Evolutionary conservation across 2,888 invertebrate genomes (phyloP).

Genomic region (Heteromyza rotundicornis): DNA sequence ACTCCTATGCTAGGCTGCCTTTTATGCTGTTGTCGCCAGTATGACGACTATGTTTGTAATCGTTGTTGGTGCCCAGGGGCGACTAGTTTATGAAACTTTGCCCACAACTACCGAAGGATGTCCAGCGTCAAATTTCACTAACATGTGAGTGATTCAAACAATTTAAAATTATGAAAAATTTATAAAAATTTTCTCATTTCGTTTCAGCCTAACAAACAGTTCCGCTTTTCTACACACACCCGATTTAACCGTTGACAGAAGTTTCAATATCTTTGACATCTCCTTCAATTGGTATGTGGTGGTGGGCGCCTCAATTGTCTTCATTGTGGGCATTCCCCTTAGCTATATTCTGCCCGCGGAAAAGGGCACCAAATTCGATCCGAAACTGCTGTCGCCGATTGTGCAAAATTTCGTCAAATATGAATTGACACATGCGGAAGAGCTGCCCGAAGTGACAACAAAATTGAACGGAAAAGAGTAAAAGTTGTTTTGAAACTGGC

Average conservation of each 20-base stretch:
- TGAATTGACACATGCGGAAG: constrained; percentile 33
- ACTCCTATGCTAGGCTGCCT: constrained; percentile 41
- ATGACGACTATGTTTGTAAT: constrained; percentile 46
- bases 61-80: constrained; percentile 47
- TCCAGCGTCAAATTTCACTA: constrained; percentile 35
- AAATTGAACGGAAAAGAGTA: constrained; percentile 12
- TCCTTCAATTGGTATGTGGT: constrained; percentile 69
- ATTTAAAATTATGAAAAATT: too few species aligned
- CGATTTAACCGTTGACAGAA: constrained; percentile 10
- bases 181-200: too few species aligned
- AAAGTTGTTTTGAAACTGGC: neutral
- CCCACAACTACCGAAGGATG: constrained; percentile 45
- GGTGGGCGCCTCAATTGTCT: constrained; percentile 64
- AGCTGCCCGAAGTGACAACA: constrained; percentile 33
- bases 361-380: constrained; percentile 41
- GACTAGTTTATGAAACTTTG: constrained; percentile 41
- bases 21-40: constrained; percentile 43
- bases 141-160: too few species aligned
- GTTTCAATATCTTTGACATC: constrained; percentile 63
- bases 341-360: constrained; percentile 63
- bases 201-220: neutral
- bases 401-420: constrained; percentile 39
- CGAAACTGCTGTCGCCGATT: constrained; percentile 46
- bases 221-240: neutral
- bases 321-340: constrained; percentile 64